Percentiles rank a stretch among this genome's conserved stretches.
These are phyloP conservation scores for Sicus ferrugineus DNA, from an alignment of 2,888 invertebrate species.

Conservation along the genomic window DNA sequence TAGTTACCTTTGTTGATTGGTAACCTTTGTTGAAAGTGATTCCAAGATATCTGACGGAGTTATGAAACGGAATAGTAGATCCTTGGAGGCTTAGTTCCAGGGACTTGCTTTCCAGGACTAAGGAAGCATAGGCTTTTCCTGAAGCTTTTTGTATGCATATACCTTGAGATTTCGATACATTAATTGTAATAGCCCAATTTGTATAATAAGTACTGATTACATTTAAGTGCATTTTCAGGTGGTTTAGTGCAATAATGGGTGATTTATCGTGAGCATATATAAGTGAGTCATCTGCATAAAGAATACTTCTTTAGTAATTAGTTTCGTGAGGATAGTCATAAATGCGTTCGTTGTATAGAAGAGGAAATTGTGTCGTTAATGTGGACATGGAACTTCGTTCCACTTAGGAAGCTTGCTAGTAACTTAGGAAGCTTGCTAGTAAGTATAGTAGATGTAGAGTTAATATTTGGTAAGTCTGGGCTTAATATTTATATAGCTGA, in stretches of 20 bases:
- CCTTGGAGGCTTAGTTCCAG: not conserved
- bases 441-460: not conserved
- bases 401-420: not conserved
- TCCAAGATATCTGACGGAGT: not conserved
- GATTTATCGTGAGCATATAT: constrained; percentile 8
- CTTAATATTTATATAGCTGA: not conserved
- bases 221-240: not conserved
- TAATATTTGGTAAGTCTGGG: not conserved
- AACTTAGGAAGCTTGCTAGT: not conserved
- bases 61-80: not conserved
- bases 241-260: not conserved
- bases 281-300: not conserved
- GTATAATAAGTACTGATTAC: not conserved
- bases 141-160: not conserved
- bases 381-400: not conserved
- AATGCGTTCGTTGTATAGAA: not conserved
- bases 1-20: not conserved
- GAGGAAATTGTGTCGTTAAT: not conserved
- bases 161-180: not conserved
- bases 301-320: constrained; percentile 1
- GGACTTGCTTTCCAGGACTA: not conserved
- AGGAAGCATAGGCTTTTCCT: not conserved
- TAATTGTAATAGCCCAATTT: not conserved
- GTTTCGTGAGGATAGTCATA: constrained; percentile 2
- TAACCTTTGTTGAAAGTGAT: not conserved